Evolutionary conservation across 2,113 vertebrate species (phyloP).

Genomic region (Thermophis baileyi): DNA sequence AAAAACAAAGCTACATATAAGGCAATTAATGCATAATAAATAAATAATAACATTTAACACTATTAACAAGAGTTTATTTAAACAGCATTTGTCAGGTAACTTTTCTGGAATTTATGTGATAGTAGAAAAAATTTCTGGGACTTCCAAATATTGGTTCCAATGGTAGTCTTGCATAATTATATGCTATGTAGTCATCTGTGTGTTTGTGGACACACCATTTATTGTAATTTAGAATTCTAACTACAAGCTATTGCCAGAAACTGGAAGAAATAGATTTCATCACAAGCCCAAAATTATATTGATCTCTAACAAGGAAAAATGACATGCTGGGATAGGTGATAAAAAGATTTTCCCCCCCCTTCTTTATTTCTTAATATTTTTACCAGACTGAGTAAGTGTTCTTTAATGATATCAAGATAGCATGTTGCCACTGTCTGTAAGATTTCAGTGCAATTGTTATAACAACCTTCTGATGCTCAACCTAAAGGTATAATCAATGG

Average conservation of each 20-base stretch:
- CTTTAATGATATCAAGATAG: too few relatives aligned
- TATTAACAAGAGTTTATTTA: background rate
- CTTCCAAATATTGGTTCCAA: constrained; percentile 11
- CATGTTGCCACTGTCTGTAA: background rate
- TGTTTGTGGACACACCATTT: constrained; percentile 59
- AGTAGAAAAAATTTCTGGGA: constrained; percentile 60
- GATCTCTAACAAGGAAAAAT: constrained; percentile 63
- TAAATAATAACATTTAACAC: background rate
- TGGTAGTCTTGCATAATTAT: constrained; percentile 53
- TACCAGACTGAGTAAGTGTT: background rate
- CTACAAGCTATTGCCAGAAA: constrained; percentile 72
- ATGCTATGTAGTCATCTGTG: constrained; percentile 66
- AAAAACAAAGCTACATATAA: background rate
- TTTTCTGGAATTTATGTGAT: constrained; percentile 15
- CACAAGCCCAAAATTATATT: constrained; percentile 60
- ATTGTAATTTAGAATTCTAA: constrained; percentile 68
- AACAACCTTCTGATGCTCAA: background rate
- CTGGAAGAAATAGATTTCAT: constrained; percentile 61
- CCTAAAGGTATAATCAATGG: background rate
- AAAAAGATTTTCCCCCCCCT: constrained; percentile 46
- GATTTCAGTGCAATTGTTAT: background rate
- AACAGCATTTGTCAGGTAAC: background rate
- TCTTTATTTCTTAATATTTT: constrained; percentile 22
- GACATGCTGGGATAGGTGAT: constrained; percentile 44
- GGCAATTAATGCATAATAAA: background rate